A percentile compares a stretch with the other conserved stretches of the same genome.
phyloP scores from a whole-genome alignment of 2,113 vertebrate species.

The Verasper variegatus region DNA sequence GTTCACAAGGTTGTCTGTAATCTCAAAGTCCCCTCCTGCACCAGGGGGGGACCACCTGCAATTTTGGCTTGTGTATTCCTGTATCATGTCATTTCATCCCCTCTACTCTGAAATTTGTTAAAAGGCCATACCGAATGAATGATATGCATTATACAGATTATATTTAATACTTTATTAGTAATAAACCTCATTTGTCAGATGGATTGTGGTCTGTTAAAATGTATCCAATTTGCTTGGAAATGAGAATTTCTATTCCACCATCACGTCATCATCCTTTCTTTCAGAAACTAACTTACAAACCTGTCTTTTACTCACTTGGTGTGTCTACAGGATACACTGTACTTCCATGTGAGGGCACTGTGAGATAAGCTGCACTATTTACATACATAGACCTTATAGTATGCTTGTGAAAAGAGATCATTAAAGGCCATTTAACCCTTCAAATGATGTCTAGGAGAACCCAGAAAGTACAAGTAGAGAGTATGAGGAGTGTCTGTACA shows the following conservation, averaged over 20 bases:
- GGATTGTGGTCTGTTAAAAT: no score
- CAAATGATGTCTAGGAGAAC: neutral
- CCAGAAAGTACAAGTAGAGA: neutral
- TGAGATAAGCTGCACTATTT: no score
- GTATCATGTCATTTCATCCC: neutral
- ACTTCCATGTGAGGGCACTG: no score
- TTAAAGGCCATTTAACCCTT: neutral
- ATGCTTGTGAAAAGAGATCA: neutral
- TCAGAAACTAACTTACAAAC: no score
- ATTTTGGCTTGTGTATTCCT: neutral
- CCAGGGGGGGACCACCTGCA: neutral
- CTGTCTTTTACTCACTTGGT: no score
- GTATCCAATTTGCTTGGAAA: no score
- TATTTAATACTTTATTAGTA: neutral
- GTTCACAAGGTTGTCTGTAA: neutral
- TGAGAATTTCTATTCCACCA: no score
- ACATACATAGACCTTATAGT: neutral
- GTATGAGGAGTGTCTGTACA: neutral
- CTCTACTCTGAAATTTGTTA: neutral
- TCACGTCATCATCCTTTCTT: no score
- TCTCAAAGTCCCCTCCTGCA: neutral
- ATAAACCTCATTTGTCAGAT: neutral
- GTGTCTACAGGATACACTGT: no score
- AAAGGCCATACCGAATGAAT: constrained; percentile 1
- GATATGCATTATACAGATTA: neutral